Conservation (phyloP, 1,140 invertebrate genomes). For the Diabrotica virgifera region DNA sequence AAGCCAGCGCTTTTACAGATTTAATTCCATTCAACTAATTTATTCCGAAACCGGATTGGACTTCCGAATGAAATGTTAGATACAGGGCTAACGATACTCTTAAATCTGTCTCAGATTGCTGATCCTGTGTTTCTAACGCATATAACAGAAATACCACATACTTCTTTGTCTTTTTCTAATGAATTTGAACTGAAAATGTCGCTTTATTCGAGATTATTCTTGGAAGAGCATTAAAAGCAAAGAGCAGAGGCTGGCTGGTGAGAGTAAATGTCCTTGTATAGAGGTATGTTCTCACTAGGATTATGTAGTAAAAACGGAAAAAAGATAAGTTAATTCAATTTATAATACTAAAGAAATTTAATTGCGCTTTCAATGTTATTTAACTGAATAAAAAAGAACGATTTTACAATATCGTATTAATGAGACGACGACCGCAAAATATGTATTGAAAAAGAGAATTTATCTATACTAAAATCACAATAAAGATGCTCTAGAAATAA, state of each 20-base stretch:
- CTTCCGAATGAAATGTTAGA: slow-evolving; percentile 30
- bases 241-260: neutral
- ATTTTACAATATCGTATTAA: too few species aligned
- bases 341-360: too few species aligned
- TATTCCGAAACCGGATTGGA: slow-evolving; percentile 29
- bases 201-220: neutral
- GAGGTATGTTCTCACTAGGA: neutral
- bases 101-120: slow-evolving; percentile 20
- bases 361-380: too few species aligned
- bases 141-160: neutral
- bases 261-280: neutral
- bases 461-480: too few species aligned
- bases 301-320: too few species aligned
- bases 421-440: too few species aligned
- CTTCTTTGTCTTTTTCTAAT: neutral
- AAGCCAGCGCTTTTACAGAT: slow-evolving; percentile 14
- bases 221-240: neutral
- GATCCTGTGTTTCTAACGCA: neutral
- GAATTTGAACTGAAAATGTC: neutral
- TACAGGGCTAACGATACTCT: slow-evolving; percentile 25
- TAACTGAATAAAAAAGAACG: too few species aligned
- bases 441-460: too few species aligned
- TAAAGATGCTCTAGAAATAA: too few species aligned
- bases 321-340: too few species aligned
- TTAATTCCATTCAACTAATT: slow-evolving; percentile 29